A percentile compares a stretch with the other conserved stretches of the same genome.
Conservation (phyloP, 2,113 vertebrate genomes). For the Protobothrops flavoviridis region DNA sequence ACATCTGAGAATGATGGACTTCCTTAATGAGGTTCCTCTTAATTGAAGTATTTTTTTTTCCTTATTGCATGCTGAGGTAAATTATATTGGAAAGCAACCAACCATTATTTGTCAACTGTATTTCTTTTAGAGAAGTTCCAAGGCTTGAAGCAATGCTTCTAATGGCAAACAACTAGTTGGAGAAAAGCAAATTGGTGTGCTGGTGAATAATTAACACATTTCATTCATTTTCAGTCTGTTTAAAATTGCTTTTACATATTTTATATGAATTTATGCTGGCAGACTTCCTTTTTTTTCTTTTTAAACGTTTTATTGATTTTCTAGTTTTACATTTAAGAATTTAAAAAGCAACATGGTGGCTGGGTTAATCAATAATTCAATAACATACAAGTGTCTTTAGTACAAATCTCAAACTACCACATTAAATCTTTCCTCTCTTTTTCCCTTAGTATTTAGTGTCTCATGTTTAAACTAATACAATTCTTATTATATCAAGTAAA, state of each 20-base stretch:
- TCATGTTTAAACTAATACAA: no score
- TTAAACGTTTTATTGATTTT: no score
- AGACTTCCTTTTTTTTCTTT: no score
- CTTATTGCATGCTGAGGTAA: not conserved
- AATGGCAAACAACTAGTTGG: not conserved
- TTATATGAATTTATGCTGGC: not conserved
- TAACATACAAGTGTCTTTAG: no score
- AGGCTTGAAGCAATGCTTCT: not conserved
- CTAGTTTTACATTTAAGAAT: no score
- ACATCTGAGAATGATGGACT: not conserved
- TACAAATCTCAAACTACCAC: no score
- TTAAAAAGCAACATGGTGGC: no score
- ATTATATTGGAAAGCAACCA: not conserved
- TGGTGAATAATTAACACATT: not conserved
- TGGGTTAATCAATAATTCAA: no score
- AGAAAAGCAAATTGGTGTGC: not conserved
- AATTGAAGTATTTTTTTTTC: not conserved
- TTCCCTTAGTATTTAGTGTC: no score
- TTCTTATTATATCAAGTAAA: no score
- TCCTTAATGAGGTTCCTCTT: not conserved
- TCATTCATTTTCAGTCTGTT: not conserved
- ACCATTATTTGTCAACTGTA: not conserved
- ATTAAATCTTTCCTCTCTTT: no score
- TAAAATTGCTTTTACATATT: not conserved
- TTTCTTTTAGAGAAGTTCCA: not conserved